Base-by-base conservation (phyloP, 1,140 invertebrate species). In the Sinonovacula constricta region DNA sequence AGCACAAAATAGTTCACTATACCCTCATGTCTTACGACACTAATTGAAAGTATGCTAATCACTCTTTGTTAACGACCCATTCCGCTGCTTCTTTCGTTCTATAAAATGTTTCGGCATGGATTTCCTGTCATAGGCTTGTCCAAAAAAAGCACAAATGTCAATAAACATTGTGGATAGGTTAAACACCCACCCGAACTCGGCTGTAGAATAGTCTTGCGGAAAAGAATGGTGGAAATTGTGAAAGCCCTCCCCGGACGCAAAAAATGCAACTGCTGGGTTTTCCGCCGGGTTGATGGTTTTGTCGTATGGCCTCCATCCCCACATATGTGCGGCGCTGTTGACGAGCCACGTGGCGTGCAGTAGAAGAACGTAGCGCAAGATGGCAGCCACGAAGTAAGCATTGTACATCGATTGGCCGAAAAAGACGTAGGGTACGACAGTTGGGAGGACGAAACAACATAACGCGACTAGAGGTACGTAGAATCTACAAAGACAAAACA, bases 161-260 rank as follows among this genome's bases (percentile, higher is more conserved):
- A 98, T 95, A 76, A 97, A 94, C 0, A 93, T 93, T 0, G 95
- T 96, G 0, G 96, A 96, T 54, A 95, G 92, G 87, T 98, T 99
- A 15, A 95, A 90, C 14, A 92, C 92, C 91, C 95, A 96, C 49
- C 96, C 90, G 76, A 86, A 91, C 83, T 98, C 97, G 1, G 95
- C 94, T 10, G 90, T 89, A 14, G 87, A 77, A 74, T 91, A 91
- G 88, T 99, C 97, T 94, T 96, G 96, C 0, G 97, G 97, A 92
- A 99, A 99, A 0, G 95, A 95, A 91, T 99, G 97, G 88, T 99
- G 97, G 90, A 97, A 99, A 90, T 98, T 98, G 88, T 98, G 97
- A 94, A 96, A 98, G 2, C 97, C 97, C 91, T 94, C 93, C 1
- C 93, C 93, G 22, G 92, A 83, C 1, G 93, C 91, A 34, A 92